phyloP scores from a whole-genome alignment of 2,797 vertebrate genomes.

The Anguilla pacifica region DNA sequence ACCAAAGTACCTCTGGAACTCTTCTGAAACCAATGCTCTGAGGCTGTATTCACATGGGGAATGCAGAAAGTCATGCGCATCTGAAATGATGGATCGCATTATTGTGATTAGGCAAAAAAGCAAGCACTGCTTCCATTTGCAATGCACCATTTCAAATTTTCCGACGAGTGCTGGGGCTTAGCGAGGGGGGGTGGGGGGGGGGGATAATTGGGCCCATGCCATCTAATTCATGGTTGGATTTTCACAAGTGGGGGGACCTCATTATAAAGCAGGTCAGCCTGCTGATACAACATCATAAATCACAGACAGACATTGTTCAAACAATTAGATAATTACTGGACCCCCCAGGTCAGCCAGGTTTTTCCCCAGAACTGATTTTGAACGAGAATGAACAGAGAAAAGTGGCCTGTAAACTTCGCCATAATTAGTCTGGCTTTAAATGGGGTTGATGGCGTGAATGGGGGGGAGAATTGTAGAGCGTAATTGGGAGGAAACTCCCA shows the following conservation, averaged over 20 bases:
- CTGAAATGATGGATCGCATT: conserved; percentile 79
- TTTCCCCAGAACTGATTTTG: conserved; percentile 69
- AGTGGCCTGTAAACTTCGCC: conserved; percentile 46
- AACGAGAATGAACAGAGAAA: conserved; percentile 44
- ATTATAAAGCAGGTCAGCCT: conserved; percentile 92
- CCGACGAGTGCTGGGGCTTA: conserved; percentile 58
- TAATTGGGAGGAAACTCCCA: conserved; percentile 43
- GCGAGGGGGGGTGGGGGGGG: conserved; percentile 39
- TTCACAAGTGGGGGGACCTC: conserved; percentile 80
- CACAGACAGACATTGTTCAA: conserved; percentile 86
- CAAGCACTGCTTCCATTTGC: conserved; percentile 70
- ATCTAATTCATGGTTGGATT: conserved; percentile 79
- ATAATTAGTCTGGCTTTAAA: conserved; percentile 54
- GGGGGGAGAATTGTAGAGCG: conserved; percentile 37
- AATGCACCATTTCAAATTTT: conserved; percentile 67
- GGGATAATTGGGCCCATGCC: conserved; percentile 76
- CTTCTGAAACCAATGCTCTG: conserved; percentile 32
- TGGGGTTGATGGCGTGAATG: conserved; percentile 41
- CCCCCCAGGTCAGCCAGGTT: conserved; percentile 75
- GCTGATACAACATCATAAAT: conserved; percentile 93
- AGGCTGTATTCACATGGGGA: conserved; percentile 46
- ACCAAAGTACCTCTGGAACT: conserved; percentile 51
- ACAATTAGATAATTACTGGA: conserved; percentile 83
- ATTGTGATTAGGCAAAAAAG: conserved; percentile 75
- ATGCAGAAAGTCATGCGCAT: conserved; percentile 51